phyloP scores from a whole-genome alignment of 2,888 invertebrate species.

The Loripinus fragilis region DNA sequence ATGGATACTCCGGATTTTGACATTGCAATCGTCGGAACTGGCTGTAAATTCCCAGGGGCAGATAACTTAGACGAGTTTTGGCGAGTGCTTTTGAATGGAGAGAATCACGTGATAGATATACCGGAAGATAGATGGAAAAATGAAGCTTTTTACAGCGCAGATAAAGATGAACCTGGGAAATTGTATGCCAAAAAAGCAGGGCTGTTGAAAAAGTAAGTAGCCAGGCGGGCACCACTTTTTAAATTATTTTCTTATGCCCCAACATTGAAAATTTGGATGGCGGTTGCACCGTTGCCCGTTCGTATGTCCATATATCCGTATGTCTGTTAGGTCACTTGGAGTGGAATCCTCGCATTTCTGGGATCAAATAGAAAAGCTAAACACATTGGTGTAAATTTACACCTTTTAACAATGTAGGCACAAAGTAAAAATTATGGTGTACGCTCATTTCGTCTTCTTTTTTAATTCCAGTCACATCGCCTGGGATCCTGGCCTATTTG shows the following conservation, averaged over 20 bases:
- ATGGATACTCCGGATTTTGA: constrained; percentile 29
- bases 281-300: too few species aligned
- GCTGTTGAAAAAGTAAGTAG: constrained; percentile 61
- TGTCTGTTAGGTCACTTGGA: too few species aligned
- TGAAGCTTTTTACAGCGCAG: constrained; percentile 62
- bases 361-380: too few species aligned
- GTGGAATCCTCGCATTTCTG: too few species aligned
- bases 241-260: too few species aligned
- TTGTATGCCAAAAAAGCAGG: constrained; percentile 65
- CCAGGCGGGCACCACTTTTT: too few species aligned
- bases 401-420: too few species aligned
- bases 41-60: constrained; percentile 72
- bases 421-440: too few species aligned
- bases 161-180: constrained; percentile 65
- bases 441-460: too few species aligned
- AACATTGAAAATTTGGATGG: too few species aligned
- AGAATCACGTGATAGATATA: constrained; percentile 71
- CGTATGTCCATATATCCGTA: too few species aligned
- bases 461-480: neutral
- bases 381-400: too few species aligned
- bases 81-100: constrained; percentile 69
- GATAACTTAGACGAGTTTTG: constrained; percentile 71
- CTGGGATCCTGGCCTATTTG: constrained; percentile 21
- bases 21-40: constrained; percentile 71
- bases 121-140: constrained; percentile 68